Evolutionary conservation across 2,113 vertebrate species (phyloP).

Genomic region (Oreochromis aureus): DNA sequence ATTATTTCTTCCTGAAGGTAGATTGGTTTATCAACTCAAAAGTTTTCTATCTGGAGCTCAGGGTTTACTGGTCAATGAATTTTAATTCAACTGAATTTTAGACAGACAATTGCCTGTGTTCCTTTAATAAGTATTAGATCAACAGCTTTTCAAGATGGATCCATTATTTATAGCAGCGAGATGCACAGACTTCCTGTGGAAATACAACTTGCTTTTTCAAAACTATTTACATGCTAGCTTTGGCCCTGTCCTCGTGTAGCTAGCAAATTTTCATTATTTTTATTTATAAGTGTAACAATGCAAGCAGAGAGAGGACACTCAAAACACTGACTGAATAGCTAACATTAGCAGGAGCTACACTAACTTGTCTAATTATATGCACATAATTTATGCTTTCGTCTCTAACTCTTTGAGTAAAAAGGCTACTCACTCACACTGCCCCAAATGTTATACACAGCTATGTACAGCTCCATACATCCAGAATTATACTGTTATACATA

Average conservation of each 20-base stretch:
- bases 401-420: not conserved
- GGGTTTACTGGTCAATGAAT: not conserved
- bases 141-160: not conserved
- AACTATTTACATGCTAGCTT: not conserved
- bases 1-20: not conserved
- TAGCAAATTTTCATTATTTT: not conserved
- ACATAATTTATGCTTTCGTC: not conserved
- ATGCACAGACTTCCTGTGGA: not conserved
- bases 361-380: not conserved
- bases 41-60: not conserved
- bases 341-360: not conserved
- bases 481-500: not conserved
- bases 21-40: not conserved
- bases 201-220: not conserved
- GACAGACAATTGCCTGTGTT: not conserved
- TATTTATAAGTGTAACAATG: not conserved
- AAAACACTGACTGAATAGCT: not conserved
- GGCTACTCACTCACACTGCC: not conserved
- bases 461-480: not conserved
- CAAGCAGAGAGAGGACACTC: not conserved
- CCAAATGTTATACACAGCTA: not conserved
- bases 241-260: too few species aligned
- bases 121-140: not conserved
- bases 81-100: not conserved
- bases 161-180: not conserved